These are phyloP conservation scores for Mus pahari DNA, from an alignment of 2,113 vertebrate species.

Conservation along the genomic window DNA sequence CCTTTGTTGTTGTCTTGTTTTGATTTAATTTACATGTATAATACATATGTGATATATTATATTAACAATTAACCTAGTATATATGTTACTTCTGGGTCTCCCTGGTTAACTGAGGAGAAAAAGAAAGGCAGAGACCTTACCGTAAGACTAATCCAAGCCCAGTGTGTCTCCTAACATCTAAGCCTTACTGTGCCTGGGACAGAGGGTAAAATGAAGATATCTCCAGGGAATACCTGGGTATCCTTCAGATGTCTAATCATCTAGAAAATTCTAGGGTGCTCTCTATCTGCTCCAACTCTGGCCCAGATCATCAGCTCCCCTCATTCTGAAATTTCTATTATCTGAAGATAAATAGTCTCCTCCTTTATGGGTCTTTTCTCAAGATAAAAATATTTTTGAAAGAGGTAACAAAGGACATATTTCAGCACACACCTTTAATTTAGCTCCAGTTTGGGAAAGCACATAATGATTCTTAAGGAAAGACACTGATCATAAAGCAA, in stretches of 20 bases:
- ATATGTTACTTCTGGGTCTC: neutral
- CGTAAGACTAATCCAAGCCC: neutral
- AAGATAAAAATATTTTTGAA: neutral
- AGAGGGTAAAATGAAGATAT: neutral
- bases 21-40: neutral
- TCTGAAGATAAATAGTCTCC: neutral
- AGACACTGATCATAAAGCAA: neutral
- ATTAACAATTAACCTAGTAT: neutral
- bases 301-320: neutral
- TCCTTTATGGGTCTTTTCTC: neutral
- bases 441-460: neutral
- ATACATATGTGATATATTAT: neutral
- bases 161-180: neutral
- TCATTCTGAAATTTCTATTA: neutral
- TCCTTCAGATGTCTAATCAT: neutral
- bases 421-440: neutral
- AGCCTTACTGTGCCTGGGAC: neutral
- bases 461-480: neutral
- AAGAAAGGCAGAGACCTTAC: neutral
- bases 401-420: slow-evolving; percentile 11
- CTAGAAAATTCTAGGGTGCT: neutral
- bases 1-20: neutral
- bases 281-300: neutral
- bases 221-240: neutral
- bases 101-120: neutral